Percentiles rank a stretch among this genome's conserved stretches.
phyloP scores from a whole-genome alignment of 2,113 vertebrate species.

The Gobius niger region DNA sequence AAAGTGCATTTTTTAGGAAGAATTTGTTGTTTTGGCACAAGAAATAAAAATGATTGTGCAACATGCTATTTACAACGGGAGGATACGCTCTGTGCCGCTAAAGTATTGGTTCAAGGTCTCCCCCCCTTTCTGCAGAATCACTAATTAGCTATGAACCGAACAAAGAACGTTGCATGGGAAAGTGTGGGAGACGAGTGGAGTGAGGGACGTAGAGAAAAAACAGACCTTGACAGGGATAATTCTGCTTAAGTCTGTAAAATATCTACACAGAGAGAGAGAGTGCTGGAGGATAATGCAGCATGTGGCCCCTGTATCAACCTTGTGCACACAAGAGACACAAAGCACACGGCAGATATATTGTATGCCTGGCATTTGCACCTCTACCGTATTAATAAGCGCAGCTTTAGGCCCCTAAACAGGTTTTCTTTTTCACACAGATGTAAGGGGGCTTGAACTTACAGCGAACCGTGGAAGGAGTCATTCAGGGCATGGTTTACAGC shows the following conservation, averaged over 20 bases:
- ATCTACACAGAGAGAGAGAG: constrained; percentile 13
- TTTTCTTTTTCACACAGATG: too few relatives aligned
- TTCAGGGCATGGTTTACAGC: too few relatives aligned
- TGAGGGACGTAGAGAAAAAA: constrained; percentile 24
- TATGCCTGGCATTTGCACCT: not conserved
- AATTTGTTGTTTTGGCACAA: not conserved
- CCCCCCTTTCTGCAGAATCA: constrained; percentile 21
- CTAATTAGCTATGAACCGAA: constrained; percentile 36
- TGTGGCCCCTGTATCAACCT: not conserved
- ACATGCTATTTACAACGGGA: not conserved
- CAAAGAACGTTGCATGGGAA: constrained; percentile 10
- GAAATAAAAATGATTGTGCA: not conserved
- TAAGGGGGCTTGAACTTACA: too few relatives aligned
- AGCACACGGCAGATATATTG: constrained; percentile 11
- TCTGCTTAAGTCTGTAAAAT: constrained; percentile 34
- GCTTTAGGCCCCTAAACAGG: too few relatives aligned
- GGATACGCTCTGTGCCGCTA: not conserved
- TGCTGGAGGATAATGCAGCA: constrained; percentile 12
- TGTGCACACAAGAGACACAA: not conserved
- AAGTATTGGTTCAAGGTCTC: constrained; percentile 43
- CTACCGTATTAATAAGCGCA: not conserved
- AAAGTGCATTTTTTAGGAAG: too few relatives aligned
- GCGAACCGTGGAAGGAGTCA: too few relatives aligned
- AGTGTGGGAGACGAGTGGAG: constrained; percentile 29
- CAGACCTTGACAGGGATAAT: constrained; percentile 48